These are phyloP conservation scores for Clavelina lepadiformis DNA, from an alignment of 23 tunicate species.

Conservation along the genomic window DNA sequence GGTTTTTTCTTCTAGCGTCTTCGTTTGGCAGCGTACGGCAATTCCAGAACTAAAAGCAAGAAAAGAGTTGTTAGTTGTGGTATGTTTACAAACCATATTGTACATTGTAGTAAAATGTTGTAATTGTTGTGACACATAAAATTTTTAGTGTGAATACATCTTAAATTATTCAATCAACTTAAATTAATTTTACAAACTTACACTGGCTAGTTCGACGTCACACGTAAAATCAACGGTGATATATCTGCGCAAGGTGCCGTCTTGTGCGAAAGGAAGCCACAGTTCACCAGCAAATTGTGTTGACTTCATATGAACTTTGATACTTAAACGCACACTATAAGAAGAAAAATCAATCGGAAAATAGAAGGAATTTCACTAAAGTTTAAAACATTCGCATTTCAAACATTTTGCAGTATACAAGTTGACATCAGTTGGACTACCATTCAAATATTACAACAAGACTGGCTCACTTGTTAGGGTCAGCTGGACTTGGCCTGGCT, in stretches of 20 bases:
- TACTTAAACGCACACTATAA: conserved; percentile 28
- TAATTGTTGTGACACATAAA: not conserved
- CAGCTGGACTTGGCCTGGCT: no score
- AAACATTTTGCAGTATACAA: no score
- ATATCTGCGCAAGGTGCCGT: conserved; percentile 31
- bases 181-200: conserved; percentile 31
- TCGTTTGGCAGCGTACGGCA: conserved; percentile 16
- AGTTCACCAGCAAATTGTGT: conserved; percentile 58
- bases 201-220: conserved; percentile 32
- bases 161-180: not conserved
- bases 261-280: conserved; percentile 29
- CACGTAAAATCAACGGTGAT: conserved; percentile 53
- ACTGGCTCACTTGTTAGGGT: no score
- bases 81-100: not conserved
- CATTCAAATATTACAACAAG: no score
- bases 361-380: no score
- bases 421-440: no score
- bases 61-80: not conserved
- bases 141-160: no score
- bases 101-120: not conserved
- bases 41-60: conserved; percentile 58
- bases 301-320: conserved; percentile 28
- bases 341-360: no score
- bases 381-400: no score
- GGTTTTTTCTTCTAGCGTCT: conserved; percentile 21